Evolutionary conservation across 64 coral and sea anemone species (phyloP).

Genomic region (Astreopora myriophthalma): DNA sequence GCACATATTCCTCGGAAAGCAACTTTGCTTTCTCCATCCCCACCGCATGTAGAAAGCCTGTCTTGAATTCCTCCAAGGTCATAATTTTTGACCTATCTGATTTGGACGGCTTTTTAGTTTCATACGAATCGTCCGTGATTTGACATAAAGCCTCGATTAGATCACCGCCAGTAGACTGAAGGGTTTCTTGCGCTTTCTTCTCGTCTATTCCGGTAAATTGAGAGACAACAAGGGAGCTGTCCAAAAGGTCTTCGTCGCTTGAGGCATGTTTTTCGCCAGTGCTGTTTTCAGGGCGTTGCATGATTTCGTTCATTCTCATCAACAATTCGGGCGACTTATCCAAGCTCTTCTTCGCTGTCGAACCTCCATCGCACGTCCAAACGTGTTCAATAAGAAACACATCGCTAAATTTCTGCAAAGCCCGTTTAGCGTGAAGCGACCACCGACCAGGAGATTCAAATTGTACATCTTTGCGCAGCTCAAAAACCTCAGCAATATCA

Average conservation of each 20-base stretch:
- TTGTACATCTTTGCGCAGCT: slow-evolving; percentile 61
- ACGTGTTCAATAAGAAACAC: slow-evolving; percentile 76
- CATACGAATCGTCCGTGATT: slow-evolving; percentile 52
- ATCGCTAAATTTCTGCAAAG: slow-evolving; percentile 67
- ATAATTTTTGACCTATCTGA: slow-evolving; percentile 62
- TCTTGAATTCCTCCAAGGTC: slow-evolving; percentile 84
- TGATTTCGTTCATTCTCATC: slow-evolving; percentile 68
- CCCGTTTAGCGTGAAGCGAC: slow-evolving; percentile 65
- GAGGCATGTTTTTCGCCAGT: background rate
- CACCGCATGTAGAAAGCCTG: slow-evolving; percentile 70
- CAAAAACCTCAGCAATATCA: slow-evolving; percentile 67
- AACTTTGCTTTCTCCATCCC: slow-evolving; percentile 63
- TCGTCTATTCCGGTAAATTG: slow-evolving; percentile 50
- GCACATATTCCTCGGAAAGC: slow-evolving; percentile 79
- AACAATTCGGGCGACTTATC: slow-evolving; percentile 67
- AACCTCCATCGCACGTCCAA: slow-evolving; percentile 79
- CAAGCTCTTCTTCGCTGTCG: slow-evolving; percentile 65
- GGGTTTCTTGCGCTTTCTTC: slow-evolving; percentile 63
- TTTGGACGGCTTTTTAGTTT: slow-evolving; percentile 51
- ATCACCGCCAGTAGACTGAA: slow-evolving; percentile 54
- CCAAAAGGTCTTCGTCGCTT: slow-evolving; percentile 3
- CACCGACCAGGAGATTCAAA: slow-evolving; percentile 36
- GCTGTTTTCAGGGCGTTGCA: slow-evolving; percentile 36
- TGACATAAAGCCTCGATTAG: slow-evolving; percentile 75
- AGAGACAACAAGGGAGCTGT: slow-evolving; percentile 64